Evolutionary conservation across 2,113 vertebrate genomes (phyloP), one percentile per base, ranked within the genome.

Genomic region (Strix uralensis): DNA sequence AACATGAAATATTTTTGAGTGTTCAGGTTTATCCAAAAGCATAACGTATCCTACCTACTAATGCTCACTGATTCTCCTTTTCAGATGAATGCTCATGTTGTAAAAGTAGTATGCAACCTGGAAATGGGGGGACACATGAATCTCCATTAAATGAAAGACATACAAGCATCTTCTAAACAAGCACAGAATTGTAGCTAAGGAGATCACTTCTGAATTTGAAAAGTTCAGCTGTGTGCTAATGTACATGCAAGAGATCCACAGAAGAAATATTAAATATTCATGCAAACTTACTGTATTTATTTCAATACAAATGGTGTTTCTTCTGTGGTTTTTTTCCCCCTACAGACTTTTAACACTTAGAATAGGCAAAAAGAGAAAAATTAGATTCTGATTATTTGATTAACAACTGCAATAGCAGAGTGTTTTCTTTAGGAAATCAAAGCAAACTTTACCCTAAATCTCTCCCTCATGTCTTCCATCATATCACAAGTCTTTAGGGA

Each of bases 381-480:
- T 49, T 9, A 72, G 11, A 83, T 72, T 75, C 49, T 73, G 54
- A 73, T 86, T 89, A 94, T 88, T 7, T 92, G 86, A 92, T 84
- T 94, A 94, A 85, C 72, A 94, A 83, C 65, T 74, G 66, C 15
- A 32, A 75, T 16, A 95, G 80, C 0, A 91, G 72, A 86, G 83
- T 83, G 75, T 88, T 90, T 96, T 95, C 84, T 82, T 94, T 59
- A 82, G 88, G 67, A 91, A 90, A 92, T 51, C 79, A 91, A 92
- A 95, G 82, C 52, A 79, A 95, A 94, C 57, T 83, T 72, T 51
- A 59, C 54, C 15, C 81, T 78, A 72, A 94, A 75, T 66, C 49
- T 65, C 86, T 70, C 86, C 94, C 85, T 94, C 51, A 67, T 87
- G 87, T 79, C 82, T 86, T 74, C 66, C 80, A 94, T 74, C 59